A percentile compares a stretch with the other conserved stretches of the same genome.
These are phyloP conservation scores for Campoletis sonorensis DNA, from an alignment of 1,140 invertebrate species.

Conservation along the genomic window DNA sequence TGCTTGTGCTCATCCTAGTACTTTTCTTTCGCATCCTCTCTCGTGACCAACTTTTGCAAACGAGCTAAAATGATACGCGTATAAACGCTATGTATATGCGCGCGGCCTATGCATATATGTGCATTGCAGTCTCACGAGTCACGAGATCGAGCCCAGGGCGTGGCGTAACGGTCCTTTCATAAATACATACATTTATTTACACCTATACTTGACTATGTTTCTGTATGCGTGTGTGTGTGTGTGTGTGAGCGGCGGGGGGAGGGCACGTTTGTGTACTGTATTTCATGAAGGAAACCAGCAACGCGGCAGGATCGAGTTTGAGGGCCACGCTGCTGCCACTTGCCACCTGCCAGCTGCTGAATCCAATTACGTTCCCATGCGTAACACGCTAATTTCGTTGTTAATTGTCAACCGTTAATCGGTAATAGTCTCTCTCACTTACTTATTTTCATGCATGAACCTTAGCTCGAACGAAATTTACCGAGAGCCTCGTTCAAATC, in stretches of 20 bases:
- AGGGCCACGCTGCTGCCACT: slow-evolving; percentile 37
- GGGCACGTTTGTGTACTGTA: background rate
- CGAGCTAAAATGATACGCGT: background rate
- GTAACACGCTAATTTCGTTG: slow-evolving; percentile 67
- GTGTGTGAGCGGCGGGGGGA: no score
- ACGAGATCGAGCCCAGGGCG: slow-evolving; percentile 44
- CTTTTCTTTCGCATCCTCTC: slow-evolving; percentile 4
- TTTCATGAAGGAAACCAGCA: background rate
- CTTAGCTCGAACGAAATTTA: slow-evolving; percentile 6
- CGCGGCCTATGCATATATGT: background rate
- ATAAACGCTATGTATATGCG: background rate
- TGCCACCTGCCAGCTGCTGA: slow-evolving; percentile 61
- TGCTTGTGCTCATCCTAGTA: background rate
- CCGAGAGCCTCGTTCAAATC: background rate
- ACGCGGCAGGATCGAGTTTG: slow-evolving; percentile 30
- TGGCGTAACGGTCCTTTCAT: slow-evolving; percentile 38
- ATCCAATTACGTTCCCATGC: slow-evolving; percentile 70
- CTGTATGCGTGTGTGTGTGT: no score
- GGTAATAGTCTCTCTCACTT: slow-evolving; percentile 50
- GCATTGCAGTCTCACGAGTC: background rate
- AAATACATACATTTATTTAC: slow-evolving; percentile 13
- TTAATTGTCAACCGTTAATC: slow-evolving; percentile 70
- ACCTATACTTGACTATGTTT: no score
- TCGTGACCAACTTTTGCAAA: slow-evolving; percentile 35
- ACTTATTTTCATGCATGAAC: slow-evolving; percentile 1